These are phyloP conservation scores for Chymomyza fuscimana DNA, from an alignment of 2,888 invertebrate species.

Conservation along the genomic window DNA sequence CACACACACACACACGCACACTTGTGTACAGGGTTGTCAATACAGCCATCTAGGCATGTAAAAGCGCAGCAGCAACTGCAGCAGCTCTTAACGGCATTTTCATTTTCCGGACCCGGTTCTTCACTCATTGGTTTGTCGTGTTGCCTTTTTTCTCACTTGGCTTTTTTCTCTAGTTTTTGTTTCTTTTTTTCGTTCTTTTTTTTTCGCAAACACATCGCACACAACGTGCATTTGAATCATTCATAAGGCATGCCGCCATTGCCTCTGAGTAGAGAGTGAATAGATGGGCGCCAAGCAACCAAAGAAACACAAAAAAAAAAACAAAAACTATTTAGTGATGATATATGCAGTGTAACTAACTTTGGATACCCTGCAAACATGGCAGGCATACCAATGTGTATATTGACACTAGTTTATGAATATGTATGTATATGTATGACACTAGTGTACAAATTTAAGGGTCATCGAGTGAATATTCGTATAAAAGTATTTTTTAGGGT, in stretches of 20 bases:
- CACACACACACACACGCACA: too few species aligned
- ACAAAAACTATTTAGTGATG: not conserved
- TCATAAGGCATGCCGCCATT: constrained; percentile 71
- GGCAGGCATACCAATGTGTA: not conserved
- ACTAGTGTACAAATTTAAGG: too few species aligned
- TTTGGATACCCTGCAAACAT: not conserved
- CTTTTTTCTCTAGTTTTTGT: constrained; percentile 13
- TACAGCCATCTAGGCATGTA: constrained; percentile 35
- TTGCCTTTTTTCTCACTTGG: constrained; percentile 17
- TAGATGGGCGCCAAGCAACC: constrained; percentile 53
- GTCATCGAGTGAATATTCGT: too few species aligned
- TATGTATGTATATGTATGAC: too few species aligned
- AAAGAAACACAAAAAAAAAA: constrained; percentile 3
- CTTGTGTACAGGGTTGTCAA: not conserved
- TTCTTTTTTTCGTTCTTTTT: constrained; percentile 21
- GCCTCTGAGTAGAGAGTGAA: constrained; percentile 27
- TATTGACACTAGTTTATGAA: too few species aligned
- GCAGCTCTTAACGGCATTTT: constrained; percentile 66
- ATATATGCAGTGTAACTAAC: not conserved
- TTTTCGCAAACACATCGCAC: constrained; percentile 44
- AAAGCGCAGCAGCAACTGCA: constrained; percentile 56
- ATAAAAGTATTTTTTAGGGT: too few species aligned
- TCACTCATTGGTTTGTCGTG: not conserved
- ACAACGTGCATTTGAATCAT: constrained; percentile 75
- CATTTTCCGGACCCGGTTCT: not conserved